Evolutionary conservation across 2,888 invertebrate genomes (phyloP).

Genomic region (Sesia apiformis): DNA sequence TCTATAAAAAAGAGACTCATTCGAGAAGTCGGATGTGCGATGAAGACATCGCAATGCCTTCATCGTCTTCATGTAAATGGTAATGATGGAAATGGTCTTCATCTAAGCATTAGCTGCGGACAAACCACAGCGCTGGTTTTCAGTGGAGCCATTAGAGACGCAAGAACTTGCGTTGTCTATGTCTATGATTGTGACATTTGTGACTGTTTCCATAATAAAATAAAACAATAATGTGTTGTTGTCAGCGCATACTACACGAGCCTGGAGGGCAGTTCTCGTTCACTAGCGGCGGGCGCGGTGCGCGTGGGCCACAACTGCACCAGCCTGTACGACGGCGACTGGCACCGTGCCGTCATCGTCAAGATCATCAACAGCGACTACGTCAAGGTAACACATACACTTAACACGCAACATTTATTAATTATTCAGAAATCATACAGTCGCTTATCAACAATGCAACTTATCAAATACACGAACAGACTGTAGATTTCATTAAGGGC

Average conservation of each 20-base stretch:
- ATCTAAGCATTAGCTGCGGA: no score
- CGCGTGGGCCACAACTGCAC: conserved; percentile 64
- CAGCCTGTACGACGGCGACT: conserved; percentile 55
- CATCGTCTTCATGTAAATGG: no score
- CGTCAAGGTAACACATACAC: conserved; percentile 42
- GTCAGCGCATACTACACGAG: conserved; percentile 38
- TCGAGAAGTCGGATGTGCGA: no score
- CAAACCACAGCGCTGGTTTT: no score
- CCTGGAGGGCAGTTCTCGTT: conserved; percentile 31
- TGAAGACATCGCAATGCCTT: no score
- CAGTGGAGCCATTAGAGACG: background rate
- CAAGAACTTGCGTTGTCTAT: background rate
- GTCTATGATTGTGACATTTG: background rate
- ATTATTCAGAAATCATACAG: no score
- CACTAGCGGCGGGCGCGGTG: conserved; percentile 42
- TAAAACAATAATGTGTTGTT: background rate
- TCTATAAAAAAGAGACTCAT: no score
- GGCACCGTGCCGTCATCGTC: conserved; percentile 69
- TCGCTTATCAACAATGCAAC: no score
- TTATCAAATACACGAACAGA: background rate
- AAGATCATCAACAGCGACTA: conserved; percentile 43
- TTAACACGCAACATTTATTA: background rate
- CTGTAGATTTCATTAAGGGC: no score
- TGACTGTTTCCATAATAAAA: no score
- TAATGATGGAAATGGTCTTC: no score